Evolutionary conservation across 2,888 invertebrate genomes (phyloP), one percentile per base, ranked within the genome.

Genomic region (Patella caerulea): DNA sequence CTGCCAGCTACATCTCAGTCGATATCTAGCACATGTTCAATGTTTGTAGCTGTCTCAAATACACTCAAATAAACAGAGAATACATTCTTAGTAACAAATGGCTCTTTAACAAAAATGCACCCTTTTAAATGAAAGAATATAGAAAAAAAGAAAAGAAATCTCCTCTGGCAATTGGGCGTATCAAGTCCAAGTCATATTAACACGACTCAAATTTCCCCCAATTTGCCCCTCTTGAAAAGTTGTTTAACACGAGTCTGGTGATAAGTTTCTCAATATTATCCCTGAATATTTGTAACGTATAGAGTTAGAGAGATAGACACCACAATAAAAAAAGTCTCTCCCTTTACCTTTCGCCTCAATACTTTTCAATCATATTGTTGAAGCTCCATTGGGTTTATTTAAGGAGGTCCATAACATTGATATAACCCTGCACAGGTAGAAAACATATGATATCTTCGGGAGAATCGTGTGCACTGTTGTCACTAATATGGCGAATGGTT

Each of bases 81-180:
- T 24, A 65, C 19, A 65, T 65, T 65, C 65, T 65, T 24, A 65
- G 19, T 65, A 24, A 65, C 65, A 65, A 65, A 24, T 65, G 19
- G 24, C 24, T 65, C 14, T 65, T 24, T 65, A 24, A 65, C 65
- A 65, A 19, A 24, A 12, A 65, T 65, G 19, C 65, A 65, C 24
- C 65, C 24, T 24, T 65, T 65, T 65, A 19, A 65, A 65, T 24
- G 19, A 45, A 45, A 45, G 45, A 45, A 45, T 45, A 45, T 45
- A 45, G 1, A 45, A 45, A 45, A 45, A 45, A 45, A 45, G 45
- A 9, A 45, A 9, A 19, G 19, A 65, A 65, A 65, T 65, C 65
- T 65, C 65, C 65, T 24, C 24, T 65, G 65, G 65, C 65, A 65
- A 65, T 65, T 65, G 24, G 65, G 65, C 65, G 65, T 65, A 65